Conservation (phyloP, 2,113 vertebrate species). For the Gymnarchus niloticus region DNA sequence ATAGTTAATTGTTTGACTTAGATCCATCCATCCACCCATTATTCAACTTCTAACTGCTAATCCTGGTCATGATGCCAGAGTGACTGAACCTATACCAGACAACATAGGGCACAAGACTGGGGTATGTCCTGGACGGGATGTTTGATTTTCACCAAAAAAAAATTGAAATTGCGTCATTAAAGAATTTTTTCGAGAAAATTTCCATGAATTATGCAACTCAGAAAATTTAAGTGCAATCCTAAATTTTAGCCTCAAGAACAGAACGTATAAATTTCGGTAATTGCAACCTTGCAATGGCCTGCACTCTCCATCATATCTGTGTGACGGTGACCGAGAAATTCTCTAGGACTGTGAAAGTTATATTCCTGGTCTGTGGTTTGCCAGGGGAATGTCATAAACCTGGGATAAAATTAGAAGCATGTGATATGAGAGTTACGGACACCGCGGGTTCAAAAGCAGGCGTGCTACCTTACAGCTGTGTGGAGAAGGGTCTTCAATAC, state of each 20-base stretch:
- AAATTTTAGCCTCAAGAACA: not conserved
- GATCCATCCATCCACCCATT: too few species aligned
- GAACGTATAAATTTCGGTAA: not conserved
- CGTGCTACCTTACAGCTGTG: not conserved
- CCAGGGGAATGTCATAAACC: slow-evolving; percentile 55
- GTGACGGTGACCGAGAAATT: slow-evolving; percentile 24
- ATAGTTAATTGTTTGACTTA: too few species aligned
- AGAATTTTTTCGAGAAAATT: not conserved
- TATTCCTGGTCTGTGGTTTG: slow-evolving; percentile 53
- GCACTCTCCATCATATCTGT: slow-evolving; percentile 26
- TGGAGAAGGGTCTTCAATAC: not conserved
- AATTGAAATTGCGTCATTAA: not conserved
- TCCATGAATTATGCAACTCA: not conserved
- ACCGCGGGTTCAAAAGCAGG: slow-evolving; percentile 8
- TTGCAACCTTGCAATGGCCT: not conserved
- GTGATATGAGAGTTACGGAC: slow-evolving; percentile 37
- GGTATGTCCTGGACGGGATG: not conserved
- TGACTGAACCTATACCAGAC: not conserved
- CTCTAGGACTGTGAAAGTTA: slow-evolving; percentile 40
- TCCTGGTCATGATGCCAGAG: not conserved
- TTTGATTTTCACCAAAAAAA: not conserved
- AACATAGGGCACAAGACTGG: not conserved
- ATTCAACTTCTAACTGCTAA: not conserved
- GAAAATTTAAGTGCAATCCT: not conserved
- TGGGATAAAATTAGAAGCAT: slow-evolving; percentile 58